Percentiles rank a stretch among this genome's conserved stretches.
phyloP scores from a whole-genome alignment of 1,140 invertebrate species.

The Papilio dardanus region DNA sequence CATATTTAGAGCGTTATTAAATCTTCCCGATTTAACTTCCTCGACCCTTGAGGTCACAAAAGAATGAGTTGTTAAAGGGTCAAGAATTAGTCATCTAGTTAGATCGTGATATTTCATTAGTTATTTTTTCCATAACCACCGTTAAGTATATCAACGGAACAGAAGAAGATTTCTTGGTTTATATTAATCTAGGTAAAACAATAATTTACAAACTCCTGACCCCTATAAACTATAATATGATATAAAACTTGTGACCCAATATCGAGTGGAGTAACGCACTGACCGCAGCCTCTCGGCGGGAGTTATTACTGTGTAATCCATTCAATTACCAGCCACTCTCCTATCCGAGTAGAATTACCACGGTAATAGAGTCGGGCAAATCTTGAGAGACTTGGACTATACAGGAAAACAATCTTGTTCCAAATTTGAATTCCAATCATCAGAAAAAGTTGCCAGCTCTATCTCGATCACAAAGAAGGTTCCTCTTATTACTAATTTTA shows the following conservation, averaged over 20 bases:
- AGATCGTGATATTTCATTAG: no score
- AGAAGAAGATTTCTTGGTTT: no score
- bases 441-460: neutral
- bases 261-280: neutral
- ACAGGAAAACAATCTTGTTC: neutral
- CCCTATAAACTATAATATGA: neutral
- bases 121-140: no score
- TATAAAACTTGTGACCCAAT: constrained; percentile 25
- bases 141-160: no score
- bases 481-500: no score
- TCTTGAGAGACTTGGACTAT: neutral
- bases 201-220: neutral
- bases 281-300: neutral
- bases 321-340: constrained; percentile 33
- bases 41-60: no score
- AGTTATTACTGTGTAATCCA: constrained; percentile 28
- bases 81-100: no score
- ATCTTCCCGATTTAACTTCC: no score
- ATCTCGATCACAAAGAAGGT: neutral
- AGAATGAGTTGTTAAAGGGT: no score
- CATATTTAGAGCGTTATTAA: neutral
- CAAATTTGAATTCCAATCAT: neutral
- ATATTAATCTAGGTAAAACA: neutral
- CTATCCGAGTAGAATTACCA: constrained; percentile 11
- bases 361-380: neutral